These are phyloP conservation scores for Carterocephalus palaemon DNA, from an alignment of 2,888 invertebrate species.

Conservation along the genomic window DNA sequence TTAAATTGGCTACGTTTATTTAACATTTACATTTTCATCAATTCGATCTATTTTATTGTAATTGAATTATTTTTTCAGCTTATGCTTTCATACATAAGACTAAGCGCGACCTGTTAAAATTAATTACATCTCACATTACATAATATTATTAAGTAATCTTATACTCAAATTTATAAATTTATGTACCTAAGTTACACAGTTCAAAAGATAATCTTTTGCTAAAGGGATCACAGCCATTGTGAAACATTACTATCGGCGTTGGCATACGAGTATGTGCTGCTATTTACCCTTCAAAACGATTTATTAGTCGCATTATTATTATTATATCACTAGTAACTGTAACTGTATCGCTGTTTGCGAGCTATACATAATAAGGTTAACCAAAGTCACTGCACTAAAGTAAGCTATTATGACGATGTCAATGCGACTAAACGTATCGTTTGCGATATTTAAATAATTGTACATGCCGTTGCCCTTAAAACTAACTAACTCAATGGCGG, in stretches of 20 bases:
- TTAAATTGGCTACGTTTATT: no score
- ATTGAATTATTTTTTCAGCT: no score
- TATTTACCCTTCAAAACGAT: conserved; percentile 2
- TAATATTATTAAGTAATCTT: no score
- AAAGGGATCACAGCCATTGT: conserved; percentile 15
- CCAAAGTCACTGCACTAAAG: background rate
- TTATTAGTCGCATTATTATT: background rate
- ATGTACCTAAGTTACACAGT: no score
- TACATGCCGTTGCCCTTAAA: conserved; percentile 51
- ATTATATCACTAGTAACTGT: no score
- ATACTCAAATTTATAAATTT: no score
- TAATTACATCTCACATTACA: no score
- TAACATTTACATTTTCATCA: no score
- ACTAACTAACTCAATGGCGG: conserved; percentile 58
- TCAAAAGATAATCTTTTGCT: no score
- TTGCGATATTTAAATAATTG: conserved; percentile 10
- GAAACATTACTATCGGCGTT: background rate
- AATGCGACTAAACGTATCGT: conserved; percentile 8
- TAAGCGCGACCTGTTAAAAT: no score
- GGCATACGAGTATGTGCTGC: background rate
- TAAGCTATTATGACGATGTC: background rate
- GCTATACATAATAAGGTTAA: background rate
- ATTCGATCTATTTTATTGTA: no score
- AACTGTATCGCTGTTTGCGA: background rate
- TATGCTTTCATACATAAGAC: no score